Percentiles rank a stretch among this genome's conserved stretches.
Evolutionary conservation across 2,888 invertebrate genomes (phyloP).

Genomic region (Agelastica alni): DNA sequence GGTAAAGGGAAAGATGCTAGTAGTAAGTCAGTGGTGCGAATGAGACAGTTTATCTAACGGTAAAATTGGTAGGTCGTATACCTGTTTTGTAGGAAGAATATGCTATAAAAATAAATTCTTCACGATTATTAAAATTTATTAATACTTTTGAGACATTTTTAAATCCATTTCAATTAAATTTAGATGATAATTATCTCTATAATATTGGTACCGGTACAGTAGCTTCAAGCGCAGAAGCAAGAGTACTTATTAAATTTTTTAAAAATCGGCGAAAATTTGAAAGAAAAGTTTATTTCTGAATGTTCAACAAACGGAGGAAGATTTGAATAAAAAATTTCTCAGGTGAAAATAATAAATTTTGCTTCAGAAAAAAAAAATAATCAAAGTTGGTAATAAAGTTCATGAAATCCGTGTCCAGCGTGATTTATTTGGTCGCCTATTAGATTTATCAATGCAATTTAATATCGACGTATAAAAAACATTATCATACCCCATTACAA

Average conservation of each 20-base stretch:
- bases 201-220: too few species aligned
- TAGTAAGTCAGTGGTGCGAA: too few species aligned
- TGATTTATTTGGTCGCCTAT: neutral
- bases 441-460: neutral
- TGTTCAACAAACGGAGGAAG: neutral
- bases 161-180: too few species aligned
- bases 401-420: neutral
- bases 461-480: constrained; percentile 7
- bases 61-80: too few species aligned
- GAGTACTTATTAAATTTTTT: neutral
- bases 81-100: too few species aligned
- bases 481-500: constrained; percentile 3
- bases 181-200: too few species aligned
- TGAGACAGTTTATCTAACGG: too few species aligned
- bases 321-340: neutral
- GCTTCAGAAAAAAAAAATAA: neutral
- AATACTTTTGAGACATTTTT: too few species aligned
- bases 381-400: neutral
- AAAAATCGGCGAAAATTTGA: neutral
- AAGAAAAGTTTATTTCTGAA: neutral
- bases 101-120: neutral
- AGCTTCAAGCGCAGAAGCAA: too few species aligned
- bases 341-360: constrained; percentile 7
- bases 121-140: too few species aligned
- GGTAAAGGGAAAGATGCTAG: too few species aligned